Conservation (phyloP, 2,113 vertebrate species). For the Cynopterus brachyotis region DNA sequence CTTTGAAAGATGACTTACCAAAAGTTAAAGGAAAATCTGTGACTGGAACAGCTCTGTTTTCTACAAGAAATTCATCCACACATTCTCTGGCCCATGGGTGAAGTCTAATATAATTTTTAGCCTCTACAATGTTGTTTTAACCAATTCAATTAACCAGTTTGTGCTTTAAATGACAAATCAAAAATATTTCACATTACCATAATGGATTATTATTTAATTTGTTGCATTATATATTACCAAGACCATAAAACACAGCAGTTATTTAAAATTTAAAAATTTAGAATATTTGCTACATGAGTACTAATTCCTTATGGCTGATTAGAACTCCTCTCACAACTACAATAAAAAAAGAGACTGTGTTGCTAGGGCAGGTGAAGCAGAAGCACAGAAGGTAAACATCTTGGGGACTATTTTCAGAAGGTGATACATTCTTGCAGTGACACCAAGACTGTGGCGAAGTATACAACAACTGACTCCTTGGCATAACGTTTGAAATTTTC, state of each 20-base stretch:
- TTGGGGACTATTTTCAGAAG: conserved; percentile 82
- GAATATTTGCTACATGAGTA: neutral
- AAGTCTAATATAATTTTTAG: neutral
- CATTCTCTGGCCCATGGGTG: neutral
- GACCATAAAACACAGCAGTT: neutral
- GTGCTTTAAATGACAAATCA: neutral
- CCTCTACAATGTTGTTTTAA: neutral
- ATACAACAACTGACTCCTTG: conserved; percentile 80
- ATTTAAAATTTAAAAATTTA: neutral
- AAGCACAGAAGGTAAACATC: conserved; percentile 74
- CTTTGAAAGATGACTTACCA: neutral
- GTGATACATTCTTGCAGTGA: conserved; percentile 75
- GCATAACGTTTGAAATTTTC: conserved; percentile 76
- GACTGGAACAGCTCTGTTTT: neutral
- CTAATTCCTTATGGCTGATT: neutral
- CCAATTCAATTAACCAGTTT: neutral
- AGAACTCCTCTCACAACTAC: conserved; percentile 36
- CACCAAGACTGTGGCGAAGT: conserved; percentile 62
- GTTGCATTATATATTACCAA: neutral
- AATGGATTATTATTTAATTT: neutral
- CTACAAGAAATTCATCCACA: neutral
- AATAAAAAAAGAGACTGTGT: conserved; percentile 23
- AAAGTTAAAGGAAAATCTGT: neutral
- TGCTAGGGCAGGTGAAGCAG: conserved; percentile 72
- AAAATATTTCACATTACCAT: neutral